A percentile compares a stretch with the other conserved stretches of the same genome.
phyloP scores from a whole-genome alignment of 2,888 invertebrate genomes.

The Phyllotreta striolata region DNA sequence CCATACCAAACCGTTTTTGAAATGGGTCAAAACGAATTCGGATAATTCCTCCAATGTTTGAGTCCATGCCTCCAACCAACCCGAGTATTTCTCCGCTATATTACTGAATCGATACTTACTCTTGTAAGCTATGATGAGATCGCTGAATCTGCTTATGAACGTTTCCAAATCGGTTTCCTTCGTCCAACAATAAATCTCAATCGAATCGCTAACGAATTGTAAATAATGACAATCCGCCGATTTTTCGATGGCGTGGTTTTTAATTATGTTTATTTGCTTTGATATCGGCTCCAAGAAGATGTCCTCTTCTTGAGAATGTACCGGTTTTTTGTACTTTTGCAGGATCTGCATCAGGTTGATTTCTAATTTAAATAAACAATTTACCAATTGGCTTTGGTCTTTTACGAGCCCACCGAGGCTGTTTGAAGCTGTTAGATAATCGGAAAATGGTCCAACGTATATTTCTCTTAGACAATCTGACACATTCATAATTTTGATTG shows the following conservation, averaged over 20 bases:
- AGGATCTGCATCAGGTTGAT: conserved; percentile 37
- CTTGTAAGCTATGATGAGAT: conserved; percentile 30
- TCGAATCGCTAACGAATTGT: conserved; percentile 33
- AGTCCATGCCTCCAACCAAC: conserved; percentile 42
- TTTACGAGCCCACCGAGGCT: conserved; percentile 83
- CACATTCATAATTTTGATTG: conserved; percentile 44
- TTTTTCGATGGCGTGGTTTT: conserved; percentile 31
- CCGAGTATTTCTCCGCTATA: conserved; percentile 30
- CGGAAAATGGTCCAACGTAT: conserved; percentile 70
- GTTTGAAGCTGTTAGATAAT: conserved; percentile 74
- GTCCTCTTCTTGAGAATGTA: conserved; percentile 33
- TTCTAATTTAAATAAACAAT: conserved; percentile 73
- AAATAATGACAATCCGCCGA: conserved; percentile 31
- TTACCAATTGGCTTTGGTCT: conserved; percentile 77
- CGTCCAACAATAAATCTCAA: conserved; percentile 42
- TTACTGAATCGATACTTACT: conserved; percentile 27
- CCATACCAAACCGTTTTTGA: conserved; percentile 40
- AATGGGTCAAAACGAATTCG: conserved; percentile 34
- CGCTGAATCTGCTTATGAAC: conserved; percentile 34
- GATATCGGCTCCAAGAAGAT: conserved; percentile 39
- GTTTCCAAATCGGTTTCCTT: conserved; percentile 33
- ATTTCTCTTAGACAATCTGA: conserved; percentile 39
- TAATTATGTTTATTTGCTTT: conserved; percentile 36
- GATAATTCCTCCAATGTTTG: conserved; percentile 38
- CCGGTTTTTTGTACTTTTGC: conserved; percentile 42